phyloP scores from a whole-genome alignment of 2,888 invertebrate species.

The Sinodicranocentrus sp. region DNA sequence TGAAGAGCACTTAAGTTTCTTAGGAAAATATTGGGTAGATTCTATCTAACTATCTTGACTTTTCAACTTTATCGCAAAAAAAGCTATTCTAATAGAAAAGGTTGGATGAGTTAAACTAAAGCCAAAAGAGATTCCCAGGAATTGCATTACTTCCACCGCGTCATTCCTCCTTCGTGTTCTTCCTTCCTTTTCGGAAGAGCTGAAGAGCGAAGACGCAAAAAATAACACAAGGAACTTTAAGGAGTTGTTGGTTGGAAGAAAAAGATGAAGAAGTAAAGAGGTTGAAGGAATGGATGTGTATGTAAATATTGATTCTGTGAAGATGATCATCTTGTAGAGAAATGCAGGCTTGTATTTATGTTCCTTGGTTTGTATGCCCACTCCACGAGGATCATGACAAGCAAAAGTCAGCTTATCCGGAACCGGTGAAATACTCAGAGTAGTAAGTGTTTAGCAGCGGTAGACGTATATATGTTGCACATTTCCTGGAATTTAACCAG shows the following conservation, averaged over 20 bases:
- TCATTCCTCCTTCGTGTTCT: conserved; percentile 20
- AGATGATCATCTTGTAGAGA: conserved; percentile 47
- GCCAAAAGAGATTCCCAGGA: not conserved
- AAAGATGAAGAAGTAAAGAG: conserved; percentile 34
- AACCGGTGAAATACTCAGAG: conserved; percentile 48
- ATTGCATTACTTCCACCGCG: conserved; percentile 25
- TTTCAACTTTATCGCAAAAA: conserved; percentile 13
- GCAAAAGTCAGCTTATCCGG: conserved; percentile 38
- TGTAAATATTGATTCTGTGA: conserved; percentile 60
- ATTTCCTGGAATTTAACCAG: conserved; percentile 18
- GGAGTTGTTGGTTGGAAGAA: conserved; percentile 7
- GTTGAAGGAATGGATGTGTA: conserved; percentile 29
- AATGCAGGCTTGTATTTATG: conserved; percentile 26
- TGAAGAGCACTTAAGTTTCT: conserved; percentile 55
- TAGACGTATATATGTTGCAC: conserved; percentile 22
- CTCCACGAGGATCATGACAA: conserved; percentile 19
- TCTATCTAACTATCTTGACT: conserved; percentile 27
- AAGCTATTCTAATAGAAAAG: not conserved
- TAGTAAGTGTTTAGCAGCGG: conserved; percentile 52
- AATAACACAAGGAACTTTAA: conserved; percentile 20
- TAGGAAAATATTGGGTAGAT: conserved; percentile 42
- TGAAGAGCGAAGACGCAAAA: conserved; percentile 19
- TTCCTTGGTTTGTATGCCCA: not conserved
- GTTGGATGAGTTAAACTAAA: not conserved
- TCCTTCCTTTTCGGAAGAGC: not conserved